Evolutionary conservation across 2,888 invertebrate species (phyloP).

Genomic region (Athalia cordata): DNA sequence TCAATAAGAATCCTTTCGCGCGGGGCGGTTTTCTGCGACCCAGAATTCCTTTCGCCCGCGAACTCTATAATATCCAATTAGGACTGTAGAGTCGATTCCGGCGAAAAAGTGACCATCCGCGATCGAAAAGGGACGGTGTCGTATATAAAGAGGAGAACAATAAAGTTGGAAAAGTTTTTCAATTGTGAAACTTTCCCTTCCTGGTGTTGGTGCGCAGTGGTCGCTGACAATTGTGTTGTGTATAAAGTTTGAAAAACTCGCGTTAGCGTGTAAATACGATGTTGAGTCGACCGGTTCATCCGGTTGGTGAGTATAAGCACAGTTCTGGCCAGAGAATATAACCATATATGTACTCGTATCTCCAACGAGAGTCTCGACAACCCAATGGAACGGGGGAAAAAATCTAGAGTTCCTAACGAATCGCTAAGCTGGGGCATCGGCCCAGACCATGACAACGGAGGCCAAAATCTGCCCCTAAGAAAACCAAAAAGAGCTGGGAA

Average conservation of each 20-base stretch:
- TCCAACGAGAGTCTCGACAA: neutral
- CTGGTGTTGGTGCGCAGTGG: neutral
- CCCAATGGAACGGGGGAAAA: no score
- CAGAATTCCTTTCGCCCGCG: neutral
- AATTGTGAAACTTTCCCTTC: slow-evolving; percentile 63
- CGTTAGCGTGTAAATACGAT: slow-evolving; percentile 42
- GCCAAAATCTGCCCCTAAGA: no score
- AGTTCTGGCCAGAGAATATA: neutral
- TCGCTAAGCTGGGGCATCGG: no score
- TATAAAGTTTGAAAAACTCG: slow-evolving; percentile 40
- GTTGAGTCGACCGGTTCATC: slow-evolving; percentile 35
- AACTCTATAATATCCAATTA: slow-evolving; percentile 13
- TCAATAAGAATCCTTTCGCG: neutral
- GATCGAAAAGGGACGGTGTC: neutral
- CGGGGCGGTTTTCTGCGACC: neutral
- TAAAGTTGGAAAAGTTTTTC: slow-evolving; percentile 68
- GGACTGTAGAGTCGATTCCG: slow-evolving; percentile 2
- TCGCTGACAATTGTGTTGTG: slow-evolving; percentile 26
- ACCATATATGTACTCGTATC: neutral
- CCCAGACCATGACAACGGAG: no score
- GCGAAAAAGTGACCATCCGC: slow-evolving; percentile 18
- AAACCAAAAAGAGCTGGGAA: neutral
- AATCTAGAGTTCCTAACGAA: no score
- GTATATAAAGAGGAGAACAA: neutral
- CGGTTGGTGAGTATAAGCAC: slow-evolving; percentile 8